Percentiles rank a stretch among this genome's conserved stretches.
phyloP scores from a whole-genome alignment of 2,797 vertebrate genomes.

The Vipera latastei region DNA sequence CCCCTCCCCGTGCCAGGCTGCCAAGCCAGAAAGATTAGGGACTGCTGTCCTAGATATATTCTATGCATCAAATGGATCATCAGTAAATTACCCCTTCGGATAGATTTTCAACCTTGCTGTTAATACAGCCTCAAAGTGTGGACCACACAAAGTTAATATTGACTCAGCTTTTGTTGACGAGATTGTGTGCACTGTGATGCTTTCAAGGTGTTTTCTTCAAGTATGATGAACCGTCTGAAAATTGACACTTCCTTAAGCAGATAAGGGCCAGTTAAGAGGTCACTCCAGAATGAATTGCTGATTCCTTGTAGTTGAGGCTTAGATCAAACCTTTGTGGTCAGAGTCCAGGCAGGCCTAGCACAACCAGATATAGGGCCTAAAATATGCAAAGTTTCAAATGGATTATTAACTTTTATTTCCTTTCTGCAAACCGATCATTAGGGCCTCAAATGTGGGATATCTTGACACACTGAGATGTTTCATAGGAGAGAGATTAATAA shows the following conservation, averaged over 20 bases:
- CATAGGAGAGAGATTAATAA: background rate
- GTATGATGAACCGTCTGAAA: constrained; percentile 6
- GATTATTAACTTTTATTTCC: background rate
- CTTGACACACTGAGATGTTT: background rate
- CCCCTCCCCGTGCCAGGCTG: no score
- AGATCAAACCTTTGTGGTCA: background rate
- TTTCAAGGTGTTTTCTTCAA: background rate
- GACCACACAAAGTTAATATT: constrained; percentile 14
- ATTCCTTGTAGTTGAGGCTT: background rate
- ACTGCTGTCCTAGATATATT: background rate
- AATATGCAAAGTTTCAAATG: background rate
- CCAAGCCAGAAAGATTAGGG: background rate
- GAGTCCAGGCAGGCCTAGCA: background rate
- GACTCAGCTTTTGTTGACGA: background rate
- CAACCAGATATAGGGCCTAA: background rate
- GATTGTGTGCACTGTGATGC: background rate
- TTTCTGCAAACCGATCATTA: background rate
- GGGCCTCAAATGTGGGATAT: background rate
- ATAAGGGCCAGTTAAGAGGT: background rate
- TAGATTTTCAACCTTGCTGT: background rate
- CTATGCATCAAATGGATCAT: background rate
- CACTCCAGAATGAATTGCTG: background rate
- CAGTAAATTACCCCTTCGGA: background rate
- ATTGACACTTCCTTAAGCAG: constrained; percentile 19
- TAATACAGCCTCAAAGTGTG: background rate